Conservation (phyloP, 2,797 vertebrate genomes). For the Muscicapa comitata region DNA sequence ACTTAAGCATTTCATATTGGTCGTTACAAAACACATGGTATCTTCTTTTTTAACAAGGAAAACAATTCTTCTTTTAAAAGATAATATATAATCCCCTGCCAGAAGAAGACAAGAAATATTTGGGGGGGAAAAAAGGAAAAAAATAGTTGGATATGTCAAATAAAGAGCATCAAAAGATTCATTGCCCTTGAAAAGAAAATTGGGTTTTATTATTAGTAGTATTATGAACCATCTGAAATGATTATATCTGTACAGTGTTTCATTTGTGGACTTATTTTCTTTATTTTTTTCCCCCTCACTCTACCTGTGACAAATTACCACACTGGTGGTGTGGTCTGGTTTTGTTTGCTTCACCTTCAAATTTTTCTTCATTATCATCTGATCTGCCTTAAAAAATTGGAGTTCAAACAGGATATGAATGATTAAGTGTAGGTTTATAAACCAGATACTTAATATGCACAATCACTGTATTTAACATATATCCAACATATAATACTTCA, state of each 20-base stretch:
- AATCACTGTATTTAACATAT: background rate
- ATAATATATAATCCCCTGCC: background rate
- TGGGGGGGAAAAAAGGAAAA: background rate
- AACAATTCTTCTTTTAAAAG: background rate
- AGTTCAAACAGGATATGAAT: background rate
- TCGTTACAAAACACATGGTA: background rate
- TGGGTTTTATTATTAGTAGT: background rate
- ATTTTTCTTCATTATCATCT: background rate
- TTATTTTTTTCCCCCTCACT: accelerated
- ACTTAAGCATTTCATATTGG: background rate
- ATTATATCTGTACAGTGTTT: background rate
- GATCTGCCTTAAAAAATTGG: background rate
- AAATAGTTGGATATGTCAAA: background rate
- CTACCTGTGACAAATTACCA: background rate
- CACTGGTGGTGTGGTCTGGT: background rate
- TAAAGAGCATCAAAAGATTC: accelerated
- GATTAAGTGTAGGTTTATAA: background rate
- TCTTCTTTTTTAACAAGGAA: background rate
- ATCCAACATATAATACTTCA: background rate
- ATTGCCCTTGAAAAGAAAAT: background rate
- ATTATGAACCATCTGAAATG: background rate
- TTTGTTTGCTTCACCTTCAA: background rate
- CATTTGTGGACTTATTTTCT: background rate
- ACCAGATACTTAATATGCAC: background rate
- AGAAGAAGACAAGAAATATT: background rate